Evolutionary conservation across 2,888 invertebrate genomes (phyloP), one percentile per base, ranked within the genome.

Genomic region (Anarsia innoxiella): DNA sequence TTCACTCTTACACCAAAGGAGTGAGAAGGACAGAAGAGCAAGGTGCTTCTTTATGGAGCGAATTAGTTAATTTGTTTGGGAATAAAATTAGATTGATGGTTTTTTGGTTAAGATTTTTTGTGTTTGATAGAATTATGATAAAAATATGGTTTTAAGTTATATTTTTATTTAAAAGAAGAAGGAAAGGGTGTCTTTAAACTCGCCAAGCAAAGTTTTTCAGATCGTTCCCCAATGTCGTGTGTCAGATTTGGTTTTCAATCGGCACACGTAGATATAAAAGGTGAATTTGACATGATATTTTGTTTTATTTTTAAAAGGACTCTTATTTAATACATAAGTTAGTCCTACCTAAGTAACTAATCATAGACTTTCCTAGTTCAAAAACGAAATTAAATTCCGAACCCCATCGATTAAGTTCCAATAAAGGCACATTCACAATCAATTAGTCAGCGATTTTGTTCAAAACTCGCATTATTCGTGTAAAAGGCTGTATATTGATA

Each of bases 361-460:
- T n/a, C n/a, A n/a, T 19, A 5, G 3, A 19, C 3, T 19, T 19
- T 19, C 19, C 19, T 19, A 19, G 6, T 19, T 19, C 19, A 19
- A 19, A 19, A 19, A 19, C 4, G 32, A 32, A 32, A 13, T 32
- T 32, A 23, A 13, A 32, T n/a, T n/a, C n/a, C n/a, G n/a, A n/a
- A 57, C 66, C 71, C 71, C 62, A 67, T 71, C 59, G 69, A 53
- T 66, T 55, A 64, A 53, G 59, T 67, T 68, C 62, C 62, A 68
- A 67, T 68, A 69, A 65, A 65, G 52, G 39, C 44, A 60, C 55
- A 70, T 77, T 70, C 68, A 73, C 56, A 71, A 71, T 79, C 75
- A 79, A 80, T 82, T 82, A 82, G 75, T 78, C 76, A 78, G 78
- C 78, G 62, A 66, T 74, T 76, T 69, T 57, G 51, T 56, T 59